Evolutionary conservation across 2,888 invertebrate genomes (phyloP).

Genomic region (Tachina grossa): DNA sequence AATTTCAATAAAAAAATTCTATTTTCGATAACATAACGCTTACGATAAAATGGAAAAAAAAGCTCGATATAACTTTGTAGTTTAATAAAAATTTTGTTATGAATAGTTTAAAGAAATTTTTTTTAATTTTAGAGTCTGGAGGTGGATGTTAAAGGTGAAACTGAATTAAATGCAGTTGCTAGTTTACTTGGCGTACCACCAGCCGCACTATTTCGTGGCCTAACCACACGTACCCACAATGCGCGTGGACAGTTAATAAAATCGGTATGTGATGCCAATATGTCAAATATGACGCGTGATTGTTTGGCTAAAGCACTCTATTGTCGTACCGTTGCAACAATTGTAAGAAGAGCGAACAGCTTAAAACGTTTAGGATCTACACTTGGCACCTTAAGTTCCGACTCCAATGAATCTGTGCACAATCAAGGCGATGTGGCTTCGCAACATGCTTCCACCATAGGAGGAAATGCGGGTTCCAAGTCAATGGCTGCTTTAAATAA

Average conservation of each 20-base stretch:
- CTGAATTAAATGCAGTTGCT: constrained; percentile 93
- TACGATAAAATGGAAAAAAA: too few relatives aligned
- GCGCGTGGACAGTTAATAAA: constrained; percentile 91
- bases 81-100: background rate
- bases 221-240: constrained; percentile 92
- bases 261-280: constrained; percentile 91
- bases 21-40: too few relatives aligned
- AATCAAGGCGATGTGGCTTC: constrained; percentile 93
- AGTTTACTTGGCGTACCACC: constrained; percentile 87
- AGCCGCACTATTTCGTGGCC: constrained; percentile 86
- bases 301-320: constrained; percentile 95
- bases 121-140: constrained; percentile 84
- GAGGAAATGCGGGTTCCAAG: constrained; percentile 91
- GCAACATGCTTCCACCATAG: constrained; percentile 92
- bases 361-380: constrained; percentile 92
- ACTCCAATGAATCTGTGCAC: constrained; percentile 95
- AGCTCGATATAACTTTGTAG: background rate
- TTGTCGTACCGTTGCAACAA: constrained; percentile 96
- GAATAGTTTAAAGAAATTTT: background rate
- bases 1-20: too few relatives aligned
- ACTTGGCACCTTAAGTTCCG: constrained; percentile 93
- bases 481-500: constrained; percentile 96
- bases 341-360: constrained; percentile 95
- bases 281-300: constrained; percentile 94
- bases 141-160: constrained; percentile 91